Evolutionary conservation across 2,888 invertebrate species (phyloP).

Genomic region (Ditylenchus weischeri): DNA sequence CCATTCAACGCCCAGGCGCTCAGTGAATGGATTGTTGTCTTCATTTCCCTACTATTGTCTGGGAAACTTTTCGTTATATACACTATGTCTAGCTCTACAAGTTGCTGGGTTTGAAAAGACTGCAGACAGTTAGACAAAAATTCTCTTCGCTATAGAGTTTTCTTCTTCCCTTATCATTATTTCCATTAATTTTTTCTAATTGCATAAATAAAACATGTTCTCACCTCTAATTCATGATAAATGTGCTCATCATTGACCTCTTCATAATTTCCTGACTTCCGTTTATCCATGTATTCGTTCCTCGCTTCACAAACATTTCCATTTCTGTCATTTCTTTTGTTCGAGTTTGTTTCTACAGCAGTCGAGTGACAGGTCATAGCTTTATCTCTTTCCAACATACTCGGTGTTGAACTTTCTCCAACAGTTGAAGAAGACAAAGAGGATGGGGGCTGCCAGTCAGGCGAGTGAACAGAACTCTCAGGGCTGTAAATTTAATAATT

Average conservation of each 20-base stretch:
- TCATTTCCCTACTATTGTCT: too few relatives aligned
- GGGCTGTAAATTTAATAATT: constrained; percentile 25
- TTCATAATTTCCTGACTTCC: not conserved
- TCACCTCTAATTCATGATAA: constrained; percentile 38
- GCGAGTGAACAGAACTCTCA: constrained; percentile 38
- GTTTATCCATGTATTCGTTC: not conserved
- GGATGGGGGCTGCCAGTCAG: constrained; percentile 35
- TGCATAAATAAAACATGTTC: constrained; percentile 4
- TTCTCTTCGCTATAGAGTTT: too few relatives aligned
- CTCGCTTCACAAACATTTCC: too few relatives aligned
- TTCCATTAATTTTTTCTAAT: too few relatives aligned
- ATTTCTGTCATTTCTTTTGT: too few relatives aligned
- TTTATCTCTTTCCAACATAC: constrained; percentile 27
- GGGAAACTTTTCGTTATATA: too few relatives aligned
- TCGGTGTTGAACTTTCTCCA: constrained; percentile 9
- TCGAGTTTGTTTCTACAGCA: not conserved
- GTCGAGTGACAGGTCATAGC: constrained; percentile 26
- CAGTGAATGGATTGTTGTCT: too few relatives aligned
- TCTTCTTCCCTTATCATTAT: too few relatives aligned
- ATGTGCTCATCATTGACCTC: constrained; percentile 29
- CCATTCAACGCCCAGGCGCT: too few relatives aligned
- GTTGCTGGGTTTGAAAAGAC: too few relatives aligned
- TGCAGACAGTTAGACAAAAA: too few relatives aligned
- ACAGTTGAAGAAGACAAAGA: constrained; percentile 3
- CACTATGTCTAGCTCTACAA: too few relatives aligned